Percentiles rank a stretch among this genome's conserved stretches.
Conservation (phyloP, 1,140 invertebrate species). For the Aphelenchoides besseyi region DNA sequence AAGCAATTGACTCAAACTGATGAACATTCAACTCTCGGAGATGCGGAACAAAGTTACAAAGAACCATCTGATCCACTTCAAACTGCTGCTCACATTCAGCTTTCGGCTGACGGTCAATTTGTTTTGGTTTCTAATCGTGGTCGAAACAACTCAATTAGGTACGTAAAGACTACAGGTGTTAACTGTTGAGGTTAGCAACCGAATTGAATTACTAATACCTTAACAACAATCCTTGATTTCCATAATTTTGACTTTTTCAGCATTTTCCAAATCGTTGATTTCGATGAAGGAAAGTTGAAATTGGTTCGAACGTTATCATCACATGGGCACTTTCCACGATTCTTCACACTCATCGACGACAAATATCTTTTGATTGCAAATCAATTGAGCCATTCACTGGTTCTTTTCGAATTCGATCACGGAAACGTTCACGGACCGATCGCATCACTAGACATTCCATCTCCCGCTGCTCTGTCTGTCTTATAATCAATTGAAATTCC, state of each 20-base stretch:
- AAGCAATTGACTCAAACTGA: conserved; percentile 14
- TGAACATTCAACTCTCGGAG: conserved; percentile 1
- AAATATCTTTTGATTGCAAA: conserved; percentile 23
- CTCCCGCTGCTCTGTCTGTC: conserved; percentile 15
- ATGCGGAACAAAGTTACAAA: conserved; percentile 9
- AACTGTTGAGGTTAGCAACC: too few relatives aligned
- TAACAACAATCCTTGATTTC: background rate
- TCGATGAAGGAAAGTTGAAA: background rate
- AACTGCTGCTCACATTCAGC: conserved; percentile 22
- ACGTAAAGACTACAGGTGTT: too few relatives aligned
- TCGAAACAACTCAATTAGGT: conserved; percentile 6
- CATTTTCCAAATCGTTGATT: conserved; percentile 4
- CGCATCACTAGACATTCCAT: background rate
- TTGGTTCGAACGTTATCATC: background rate
- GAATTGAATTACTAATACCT: too few relatives aligned
- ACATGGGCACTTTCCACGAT: conserved; percentile 22
- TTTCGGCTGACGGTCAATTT: conserved; percentile 13
- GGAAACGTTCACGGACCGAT: conserved; percentile 1
- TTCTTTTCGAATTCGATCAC: conserved; percentile 3
- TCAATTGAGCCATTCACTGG: conserved; percentile 12
- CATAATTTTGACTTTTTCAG: background rate
- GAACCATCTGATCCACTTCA: background rate
- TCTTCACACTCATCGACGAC: conserved; percentile 20
- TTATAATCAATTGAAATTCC: background rate
- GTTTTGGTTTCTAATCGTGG: conserved; percentile 25